These are phyloP conservation scores for Pseudomyrmex concolor DNA, from an alignment of 1,140 invertebrate species.

Conservation along the genomic window DNA sequence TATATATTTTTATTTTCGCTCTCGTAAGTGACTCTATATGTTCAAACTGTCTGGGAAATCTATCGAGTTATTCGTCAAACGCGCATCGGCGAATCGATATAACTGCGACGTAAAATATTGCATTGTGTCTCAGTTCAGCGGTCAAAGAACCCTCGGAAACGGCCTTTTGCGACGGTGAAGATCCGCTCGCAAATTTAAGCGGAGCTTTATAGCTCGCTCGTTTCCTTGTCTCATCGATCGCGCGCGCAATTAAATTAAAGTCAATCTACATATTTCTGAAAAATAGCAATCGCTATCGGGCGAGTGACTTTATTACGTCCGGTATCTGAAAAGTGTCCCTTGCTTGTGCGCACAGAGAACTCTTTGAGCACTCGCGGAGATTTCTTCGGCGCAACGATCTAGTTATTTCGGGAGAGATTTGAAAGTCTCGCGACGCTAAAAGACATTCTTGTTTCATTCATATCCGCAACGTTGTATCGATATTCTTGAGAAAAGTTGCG, in stretches of 20 bases:
- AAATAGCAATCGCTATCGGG: conserved; percentile 35
- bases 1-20: background rate
- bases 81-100: conserved; percentile 24
- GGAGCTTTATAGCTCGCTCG: conserved; percentile 55
- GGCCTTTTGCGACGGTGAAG: conserved; percentile 4
- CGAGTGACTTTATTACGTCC: conserved; percentile 34
- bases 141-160: conserved; percentile 63
- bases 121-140: conserved; percentile 56
- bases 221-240: conserved; percentile 62
- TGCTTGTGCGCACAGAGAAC: background rate
- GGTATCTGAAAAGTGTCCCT: background rate
- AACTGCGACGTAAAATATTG: conserved; percentile 40
- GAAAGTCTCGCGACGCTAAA: background rate
- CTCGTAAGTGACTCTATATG: background rate
- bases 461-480: background rate
- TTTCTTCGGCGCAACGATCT: background rate
- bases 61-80: background rate
- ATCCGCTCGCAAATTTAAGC: conserved; percentile 52
- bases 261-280: conserved; percentile 58
- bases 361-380: conserved; percentile 10
- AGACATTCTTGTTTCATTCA: too few species aligned
- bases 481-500: background rate
- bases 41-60: background rate
- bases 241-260: conserved; percentile 57
- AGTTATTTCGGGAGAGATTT: background rate